phyloP scores from a whole-genome alignment of 2,113 vertebrate genomes.

The Leptodactylus fuscus region DNA sequence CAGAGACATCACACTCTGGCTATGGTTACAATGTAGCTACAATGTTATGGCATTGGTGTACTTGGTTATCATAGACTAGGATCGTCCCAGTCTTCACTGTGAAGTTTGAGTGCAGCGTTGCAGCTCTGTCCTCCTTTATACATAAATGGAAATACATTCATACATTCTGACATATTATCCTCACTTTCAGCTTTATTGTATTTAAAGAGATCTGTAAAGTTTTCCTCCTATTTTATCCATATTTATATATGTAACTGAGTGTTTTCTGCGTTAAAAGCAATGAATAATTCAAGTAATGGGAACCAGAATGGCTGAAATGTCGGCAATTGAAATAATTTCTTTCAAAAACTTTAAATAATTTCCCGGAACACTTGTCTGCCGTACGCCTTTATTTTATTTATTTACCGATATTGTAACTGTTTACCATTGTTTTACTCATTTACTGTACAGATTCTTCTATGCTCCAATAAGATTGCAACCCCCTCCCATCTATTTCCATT shows the following conservation, averaged over 20 bases:
- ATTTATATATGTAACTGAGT: slow-evolving; percentile 11
- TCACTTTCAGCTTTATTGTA: not conserved
- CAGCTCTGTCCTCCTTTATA: not conserved
- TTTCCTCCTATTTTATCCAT: not conserved
- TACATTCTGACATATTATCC: not conserved
- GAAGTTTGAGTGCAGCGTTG: not conserved
- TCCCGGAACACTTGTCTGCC: not conserved
- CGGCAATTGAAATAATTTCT: not conserved
- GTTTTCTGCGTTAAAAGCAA: slow-evolving; percentile 16
- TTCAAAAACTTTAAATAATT: not conserved
- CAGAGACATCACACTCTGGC: too few species aligned
- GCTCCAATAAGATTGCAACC: not conserved
- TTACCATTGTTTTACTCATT: not conserved
- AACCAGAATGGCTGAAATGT: not conserved
- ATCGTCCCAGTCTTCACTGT: not conserved
- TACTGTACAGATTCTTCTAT: not conserved
- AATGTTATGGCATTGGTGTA: too few species aligned
- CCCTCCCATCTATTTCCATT: not conserved
- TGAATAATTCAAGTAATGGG: not conserved
- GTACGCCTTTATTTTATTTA: not conserved
- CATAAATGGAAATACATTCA: slow-evolving; percentile 21
- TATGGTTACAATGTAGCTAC: too few species aligned
- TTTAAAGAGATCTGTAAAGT: slow-evolving; percentile 3
- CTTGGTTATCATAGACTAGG: not conserved
- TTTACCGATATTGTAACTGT: not conserved